A percentile compares a stretch with the other conserved stretches of the same genome.
phyloP scores from a whole-genome alignment of 2,888 invertebrate genomes.

The Baccha elongata region DNA sequence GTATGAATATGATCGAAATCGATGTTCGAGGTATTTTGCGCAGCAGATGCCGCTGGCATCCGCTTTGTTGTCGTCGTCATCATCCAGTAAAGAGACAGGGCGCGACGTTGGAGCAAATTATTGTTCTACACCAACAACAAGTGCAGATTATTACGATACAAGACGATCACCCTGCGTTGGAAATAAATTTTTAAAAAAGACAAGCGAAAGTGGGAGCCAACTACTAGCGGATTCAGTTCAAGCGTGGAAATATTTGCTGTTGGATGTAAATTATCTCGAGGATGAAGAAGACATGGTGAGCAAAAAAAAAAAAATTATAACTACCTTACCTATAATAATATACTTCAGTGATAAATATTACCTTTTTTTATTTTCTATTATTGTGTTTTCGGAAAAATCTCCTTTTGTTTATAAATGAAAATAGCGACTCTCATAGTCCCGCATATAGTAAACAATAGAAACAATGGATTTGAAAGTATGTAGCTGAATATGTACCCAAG shows the following conservation, averaged over 20 bases:
- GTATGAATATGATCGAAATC: slow-evolving; percentile 80
- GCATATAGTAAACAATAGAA: slow-evolving; percentile 55
- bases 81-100: slow-evolving; percentile 45
- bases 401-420: not conserved
- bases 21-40: slow-evolving; percentile 77
- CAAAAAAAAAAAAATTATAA: slow-evolving; percentile 33
- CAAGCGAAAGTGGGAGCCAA: slow-evolving; percentile 68
- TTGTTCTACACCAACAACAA: slow-evolving; percentile 45
- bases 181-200: slow-evolving; percentile 45
- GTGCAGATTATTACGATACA: slow-evolving; percentile 33
- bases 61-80: not conserved
- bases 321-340: not conserved
- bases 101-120: slow-evolving; percentile 67
- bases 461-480: slow-evolving; percentile 62
- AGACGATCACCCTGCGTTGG: slow-evolving; percentile 18
- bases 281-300: slow-evolving; percentile 83
- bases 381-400: slow-evolving; percentile 18
- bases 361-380: slow-evolving; percentile 27
- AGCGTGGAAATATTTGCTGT: slow-evolving; percentile 81
- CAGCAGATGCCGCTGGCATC: slow-evolving; percentile 39
- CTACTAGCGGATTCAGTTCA: slow-evolving; percentile 78
- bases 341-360: slow-evolving; percentile 18
- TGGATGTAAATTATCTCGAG: slow-evolving; percentile 80
- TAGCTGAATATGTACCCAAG: not conserved
- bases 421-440: slow-evolving; percentile 37